Evolutionary conservation across 2,797 vertebrate genomes (phyloP).

Genomic region (Antrozous pallidus): DNA sequence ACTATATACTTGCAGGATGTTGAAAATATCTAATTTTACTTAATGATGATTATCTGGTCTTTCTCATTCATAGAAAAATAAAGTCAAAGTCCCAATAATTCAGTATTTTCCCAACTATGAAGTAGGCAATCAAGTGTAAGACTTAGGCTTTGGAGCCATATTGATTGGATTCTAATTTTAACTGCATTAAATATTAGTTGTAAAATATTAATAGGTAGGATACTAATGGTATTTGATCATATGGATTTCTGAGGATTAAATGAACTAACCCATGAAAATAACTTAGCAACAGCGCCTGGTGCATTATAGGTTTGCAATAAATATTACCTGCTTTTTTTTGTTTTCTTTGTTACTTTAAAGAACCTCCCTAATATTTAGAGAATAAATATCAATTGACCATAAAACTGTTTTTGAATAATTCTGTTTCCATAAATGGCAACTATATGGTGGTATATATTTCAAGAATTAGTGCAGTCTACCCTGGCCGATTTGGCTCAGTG

Average conservation of each 20-base stretch:
- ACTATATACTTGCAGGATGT: background rate
- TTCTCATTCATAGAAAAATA: background rate
- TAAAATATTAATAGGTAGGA: background rate
- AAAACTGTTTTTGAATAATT: background rate
- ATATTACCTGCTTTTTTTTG: background rate
- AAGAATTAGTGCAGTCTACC: background rate
- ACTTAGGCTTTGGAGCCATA: background rate
- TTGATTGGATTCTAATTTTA: background rate
- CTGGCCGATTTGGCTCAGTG: too few relatives aligned
- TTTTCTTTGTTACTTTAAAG: background rate
- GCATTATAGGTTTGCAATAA: background rate
- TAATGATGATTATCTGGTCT: background rate
- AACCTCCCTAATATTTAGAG: background rate
- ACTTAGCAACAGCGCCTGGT: background rate
- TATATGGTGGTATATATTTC: background rate
- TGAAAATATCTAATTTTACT: background rate
- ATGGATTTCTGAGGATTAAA: background rate
- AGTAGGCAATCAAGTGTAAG: background rate
- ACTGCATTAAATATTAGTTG: rapidly evolving
- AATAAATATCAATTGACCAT: background rate
- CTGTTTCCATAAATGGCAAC: background rate
- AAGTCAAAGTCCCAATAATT: background rate
- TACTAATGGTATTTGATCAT: background rate
- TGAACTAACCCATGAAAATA: background rate
- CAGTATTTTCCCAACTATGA: background rate